A percentile compares a stretch with the other conserved stretches of the same genome.
These are phyloP conservation scores for Muraenolepis orangiensis DNA, from an alignment of 2,797 vertebrate species.

Conservation along the genomic window DNA sequence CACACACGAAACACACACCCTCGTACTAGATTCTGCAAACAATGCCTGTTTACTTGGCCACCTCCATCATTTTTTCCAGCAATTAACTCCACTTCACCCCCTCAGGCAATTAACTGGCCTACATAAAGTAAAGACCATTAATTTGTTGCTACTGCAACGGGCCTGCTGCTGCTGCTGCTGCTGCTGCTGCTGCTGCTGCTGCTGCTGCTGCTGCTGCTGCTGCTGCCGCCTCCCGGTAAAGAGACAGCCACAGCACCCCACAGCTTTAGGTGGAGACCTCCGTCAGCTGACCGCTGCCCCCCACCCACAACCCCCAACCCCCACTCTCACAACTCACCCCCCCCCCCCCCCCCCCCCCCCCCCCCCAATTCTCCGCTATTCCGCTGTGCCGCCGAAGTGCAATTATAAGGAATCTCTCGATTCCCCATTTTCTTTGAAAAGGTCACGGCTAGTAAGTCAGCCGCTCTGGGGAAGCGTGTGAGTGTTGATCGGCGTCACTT, in stretches of 20 bases:
- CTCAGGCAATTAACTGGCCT: slow-evolving; percentile 70
- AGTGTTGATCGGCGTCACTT: slow-evolving; percentile 20
- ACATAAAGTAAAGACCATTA: slow-evolving; percentile 73
- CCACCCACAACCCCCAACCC: too few relatives aligned
- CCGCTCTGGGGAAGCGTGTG: neutral
- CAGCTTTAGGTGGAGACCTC: too few relatives aligned
- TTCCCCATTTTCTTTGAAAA: slow-evolving; percentile 51
- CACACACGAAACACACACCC: neutral
- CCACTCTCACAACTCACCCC: too few relatives aligned
- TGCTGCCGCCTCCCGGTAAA: too few relatives aligned
- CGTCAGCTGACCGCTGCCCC: too few relatives aligned
- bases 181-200: too few relatives aligned
- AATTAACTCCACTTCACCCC: slow-evolving; percentile 73
- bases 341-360: too few relatives aligned
- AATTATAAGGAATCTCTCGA: slow-evolving; percentile 58
- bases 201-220: too few relatives aligned
- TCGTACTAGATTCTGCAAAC: neutral
- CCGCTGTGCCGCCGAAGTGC: slow-evolving; percentile 50
- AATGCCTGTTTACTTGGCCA: slow-evolving; percentile 61
- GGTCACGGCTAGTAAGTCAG: slow-evolving; percentile 62
- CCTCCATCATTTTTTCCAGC: slow-evolving; percentile 59
- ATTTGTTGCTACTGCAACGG: slow-evolving; percentile 60
- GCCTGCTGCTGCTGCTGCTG: slow-evolving; percentile 21
- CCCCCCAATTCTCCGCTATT: slow-evolving; percentile 19
- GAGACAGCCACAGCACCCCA: too few relatives aligned